phyloP scores from a whole-genome alignment of 2,797 vertebrate species.

The Perdix hodgsoniae region DNA sequence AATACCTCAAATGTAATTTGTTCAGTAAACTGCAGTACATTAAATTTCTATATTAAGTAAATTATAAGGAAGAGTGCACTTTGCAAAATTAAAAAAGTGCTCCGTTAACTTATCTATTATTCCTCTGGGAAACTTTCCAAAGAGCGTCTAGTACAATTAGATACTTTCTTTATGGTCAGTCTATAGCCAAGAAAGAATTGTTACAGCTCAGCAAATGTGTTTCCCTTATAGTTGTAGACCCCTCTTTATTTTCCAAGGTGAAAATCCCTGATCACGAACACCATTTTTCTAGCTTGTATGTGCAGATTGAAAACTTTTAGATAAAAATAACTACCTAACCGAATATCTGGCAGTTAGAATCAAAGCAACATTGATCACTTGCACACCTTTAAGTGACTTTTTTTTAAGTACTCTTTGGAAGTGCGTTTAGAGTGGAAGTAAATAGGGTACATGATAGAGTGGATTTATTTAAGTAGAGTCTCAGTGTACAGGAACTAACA shows the following conservation, averaged over 20 bases:
- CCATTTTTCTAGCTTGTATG: conserved; percentile 36
- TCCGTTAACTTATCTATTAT: conserved; percentile 82
- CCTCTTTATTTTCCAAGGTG: conserved; percentile 58
- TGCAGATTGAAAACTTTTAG: conserved; percentile 46
- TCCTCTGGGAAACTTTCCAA: conserved; percentile 82
- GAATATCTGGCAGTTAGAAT: conserved; percentile 33
- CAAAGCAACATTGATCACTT: conserved; percentile 61
- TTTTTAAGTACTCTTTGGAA: conserved; percentile 1
- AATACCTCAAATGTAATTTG: conserved; percentile 84
- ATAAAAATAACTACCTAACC: conserved; percentile 53
- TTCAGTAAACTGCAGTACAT: conserved; percentile 84
- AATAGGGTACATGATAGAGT: not conserved
- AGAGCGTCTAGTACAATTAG: conserved; percentile 76
- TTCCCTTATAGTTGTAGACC: conserved; percentile 37
- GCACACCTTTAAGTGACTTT: conserved; percentile 44
- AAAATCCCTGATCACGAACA: conserved; percentile 53
- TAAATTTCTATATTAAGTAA: conserved; percentile 85
- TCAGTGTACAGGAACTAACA: not conserved
- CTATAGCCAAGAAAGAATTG: conserved; percentile 55
- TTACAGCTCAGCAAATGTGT: conserved; percentile 67
- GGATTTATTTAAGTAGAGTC: conserved; percentile 18
- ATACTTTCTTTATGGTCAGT: conserved; percentile 74
- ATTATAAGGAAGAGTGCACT: conserved; percentile 85
- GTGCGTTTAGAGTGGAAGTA: conserved; percentile 33
- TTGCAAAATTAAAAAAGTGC: conserved; percentile 85